Percentiles rank a stretch among this genome's conserved stretches.
These are phyloP conservation scores for Hylaeus volcanicus DNA, from an alignment of 1,140 invertebrate genomes.

Conservation along the genomic window DNA sequence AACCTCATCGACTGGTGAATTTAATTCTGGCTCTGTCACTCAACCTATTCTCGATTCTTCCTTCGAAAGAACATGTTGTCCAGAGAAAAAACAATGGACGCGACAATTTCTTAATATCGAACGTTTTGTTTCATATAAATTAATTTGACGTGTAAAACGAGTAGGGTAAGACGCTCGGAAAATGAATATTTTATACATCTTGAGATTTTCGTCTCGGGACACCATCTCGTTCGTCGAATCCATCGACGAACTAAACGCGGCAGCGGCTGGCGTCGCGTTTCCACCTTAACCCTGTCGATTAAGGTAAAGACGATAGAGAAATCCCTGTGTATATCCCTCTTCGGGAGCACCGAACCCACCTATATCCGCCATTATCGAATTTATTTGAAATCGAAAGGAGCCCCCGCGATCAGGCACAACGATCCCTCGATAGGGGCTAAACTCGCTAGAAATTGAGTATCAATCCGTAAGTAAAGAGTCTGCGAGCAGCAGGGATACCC, in stretches of 20 bases:
- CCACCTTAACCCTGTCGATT: constrained; percentile 52
- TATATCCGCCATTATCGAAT: constrained; percentile 69
- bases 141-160: too few species aligned
- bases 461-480: constrained; percentile 74
- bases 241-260: constrained; percentile 22
- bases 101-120: too few species aligned
- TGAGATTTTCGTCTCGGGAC: too few species aligned
- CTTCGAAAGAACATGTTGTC: too few species aligned
- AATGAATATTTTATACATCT: too few species aligned
- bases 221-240: not conserved
- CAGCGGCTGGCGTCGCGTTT: not conserved
- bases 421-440: constrained; percentile 70
- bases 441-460: constrained; percentile 76
- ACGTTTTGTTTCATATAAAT: too few species aligned
- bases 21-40: too few species aligned
- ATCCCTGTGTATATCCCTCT: constrained; percentile 41
- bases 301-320: constrained; percentile 61
- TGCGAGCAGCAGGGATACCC: constrained; percentile 63
- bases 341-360: not conserved
- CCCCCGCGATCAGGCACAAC: constrained; percentile 63
- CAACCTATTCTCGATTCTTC: too few species aligned
- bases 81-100: too few species aligned
- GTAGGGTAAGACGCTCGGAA: too few species aligned
- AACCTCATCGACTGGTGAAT: too few species aligned
- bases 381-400: constrained; percentile 70